phyloP scores from a whole-genome alignment of 2,113 vertebrate species.

The Drymodes brunneopygia region DNA sequence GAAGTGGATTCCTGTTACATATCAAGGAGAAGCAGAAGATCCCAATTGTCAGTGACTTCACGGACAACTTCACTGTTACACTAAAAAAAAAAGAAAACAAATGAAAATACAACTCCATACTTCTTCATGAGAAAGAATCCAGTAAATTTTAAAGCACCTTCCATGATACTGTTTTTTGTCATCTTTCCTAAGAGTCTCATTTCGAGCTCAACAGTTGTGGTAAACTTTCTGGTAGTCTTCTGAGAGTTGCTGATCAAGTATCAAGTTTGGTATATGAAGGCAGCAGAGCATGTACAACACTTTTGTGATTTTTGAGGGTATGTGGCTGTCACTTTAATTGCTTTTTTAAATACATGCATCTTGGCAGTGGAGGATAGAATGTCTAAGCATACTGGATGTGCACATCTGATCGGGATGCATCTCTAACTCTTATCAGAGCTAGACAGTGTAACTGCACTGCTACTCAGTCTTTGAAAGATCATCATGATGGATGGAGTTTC shows the following conservation, averaged over 20 bases:
- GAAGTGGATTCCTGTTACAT: fast-evolving
- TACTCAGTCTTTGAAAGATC: not conserved
- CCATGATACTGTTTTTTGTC: not conserved
- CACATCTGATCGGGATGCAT: not conserved
- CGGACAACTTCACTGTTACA: not conserved
- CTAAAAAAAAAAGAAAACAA: not conserved
- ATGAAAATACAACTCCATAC: not conserved
- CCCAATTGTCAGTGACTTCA: not conserved
- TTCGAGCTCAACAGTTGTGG: not conserved
- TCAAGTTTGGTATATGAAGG: not conserved
- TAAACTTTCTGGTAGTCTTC: not conserved
- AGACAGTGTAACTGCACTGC: not conserved
- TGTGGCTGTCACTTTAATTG: not conserved
- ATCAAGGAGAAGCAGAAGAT: not conserved
- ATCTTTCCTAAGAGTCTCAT: not conserved
- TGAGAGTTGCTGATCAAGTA: not conserved
- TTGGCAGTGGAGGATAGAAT: not conserved
- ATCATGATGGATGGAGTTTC: not conserved
- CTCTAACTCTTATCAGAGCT: not conserved
- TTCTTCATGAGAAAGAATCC: not conserved
- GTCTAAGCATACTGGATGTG: not conserved
- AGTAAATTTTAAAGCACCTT: not conserved
- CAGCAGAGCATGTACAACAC: not conserved
- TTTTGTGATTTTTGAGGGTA: not conserved
- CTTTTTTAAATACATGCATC: not conserved